These are phyloP conservation scores for Drepanosiphum platanoidis DNA, from an alignment of 2,888 invertebrate genomes.

Conservation along the genomic window DNA sequence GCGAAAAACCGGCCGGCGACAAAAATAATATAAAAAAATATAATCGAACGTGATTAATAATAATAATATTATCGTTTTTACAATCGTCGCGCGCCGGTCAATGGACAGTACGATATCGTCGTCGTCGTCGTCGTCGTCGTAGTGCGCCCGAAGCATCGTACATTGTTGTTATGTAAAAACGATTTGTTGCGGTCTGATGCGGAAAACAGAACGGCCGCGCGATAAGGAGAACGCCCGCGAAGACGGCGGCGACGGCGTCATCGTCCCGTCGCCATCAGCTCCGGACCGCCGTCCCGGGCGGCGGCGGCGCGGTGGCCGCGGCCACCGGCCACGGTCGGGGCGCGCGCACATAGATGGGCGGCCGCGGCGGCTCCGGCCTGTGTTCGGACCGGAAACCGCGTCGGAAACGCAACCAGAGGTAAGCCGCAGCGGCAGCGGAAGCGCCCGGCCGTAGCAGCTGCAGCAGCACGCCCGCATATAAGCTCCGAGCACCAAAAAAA, in stretches of 20 bases:
- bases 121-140: no score
- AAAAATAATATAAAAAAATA: no score
- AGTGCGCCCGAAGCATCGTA: neutral
- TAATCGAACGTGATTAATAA: no score
- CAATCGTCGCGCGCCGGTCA: no score
- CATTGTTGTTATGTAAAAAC: no score
- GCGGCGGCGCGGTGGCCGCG: neutral
- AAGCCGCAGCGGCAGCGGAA: conserved; percentile 22
- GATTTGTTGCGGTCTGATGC: no score
- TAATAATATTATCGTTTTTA: no score
- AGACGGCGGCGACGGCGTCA: neutral
- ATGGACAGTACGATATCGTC: neutral
- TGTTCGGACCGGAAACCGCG: conserved; percentile 58
- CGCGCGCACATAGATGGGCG: conserved; percentile 23
- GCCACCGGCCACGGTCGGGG: neutral
- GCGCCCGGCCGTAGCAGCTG: neutral
- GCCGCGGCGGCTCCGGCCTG: conserved; percentile 45
- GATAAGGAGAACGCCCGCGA: neutral
- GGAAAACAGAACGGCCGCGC: no score
- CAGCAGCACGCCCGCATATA: neutral
- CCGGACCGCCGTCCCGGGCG: neutral
- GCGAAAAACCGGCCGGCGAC: no score
- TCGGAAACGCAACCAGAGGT: conserved; percentile 50
- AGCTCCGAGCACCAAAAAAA: neutral
- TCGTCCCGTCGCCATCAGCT: neutral